phyloP scores from a whole-genome alignment of 1,140 invertebrate species.

The Drosophila gunungcola region DNA sequence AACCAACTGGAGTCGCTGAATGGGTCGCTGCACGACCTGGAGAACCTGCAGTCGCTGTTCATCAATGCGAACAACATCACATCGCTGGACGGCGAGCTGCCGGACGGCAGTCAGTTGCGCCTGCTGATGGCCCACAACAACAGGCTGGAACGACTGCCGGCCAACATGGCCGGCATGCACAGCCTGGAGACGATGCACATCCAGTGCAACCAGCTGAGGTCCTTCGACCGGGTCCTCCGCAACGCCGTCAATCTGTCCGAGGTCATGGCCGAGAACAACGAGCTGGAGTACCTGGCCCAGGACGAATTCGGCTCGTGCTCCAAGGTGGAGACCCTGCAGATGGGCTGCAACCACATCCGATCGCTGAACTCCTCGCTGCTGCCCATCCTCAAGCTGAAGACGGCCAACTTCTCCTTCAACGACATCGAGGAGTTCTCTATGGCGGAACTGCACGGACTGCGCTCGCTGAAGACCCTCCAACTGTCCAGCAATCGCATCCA shows the following conservation, averaged over 20 bases:
- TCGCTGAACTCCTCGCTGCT: conserved; percentile 90
- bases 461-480: conserved; percentile 88
- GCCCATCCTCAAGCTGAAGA: conserved; percentile 88
- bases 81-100: conserved; percentile 90
- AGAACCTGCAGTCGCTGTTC: conserved; percentile 90
- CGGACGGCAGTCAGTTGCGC: conserved; percentile 87
- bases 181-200: conserved; percentile 89
- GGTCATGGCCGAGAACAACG: conserved; percentile 89
- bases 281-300: conserved; percentile 89
- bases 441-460: conserved; percentile 90
- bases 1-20: conserved; percentile 91
- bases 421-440: conserved; percentile 91
- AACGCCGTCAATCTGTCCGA: conserved; percentile 88
- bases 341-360: conserved; percentile 89
- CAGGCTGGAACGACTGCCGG: conserved; percentile 88
- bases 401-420: conserved; percentile 91
- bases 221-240: conserved; percentile 89
- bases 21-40: conserved; percentile 89
- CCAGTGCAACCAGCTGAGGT: conserved; percentile 89
- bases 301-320: conserved; percentile 90
- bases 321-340: conserved; percentile 88
- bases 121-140: conserved; percentile 91
- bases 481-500: conserved; percentile 91
- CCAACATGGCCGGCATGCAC: conserved; percentile 88
- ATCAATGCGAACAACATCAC: conserved; percentile 91